These are phyloP conservation scores for Dunckerocampus dactyliophorus DNA, from an alignment of 2,113 vertebrate genomes.

Conservation along the genomic window DNA sequence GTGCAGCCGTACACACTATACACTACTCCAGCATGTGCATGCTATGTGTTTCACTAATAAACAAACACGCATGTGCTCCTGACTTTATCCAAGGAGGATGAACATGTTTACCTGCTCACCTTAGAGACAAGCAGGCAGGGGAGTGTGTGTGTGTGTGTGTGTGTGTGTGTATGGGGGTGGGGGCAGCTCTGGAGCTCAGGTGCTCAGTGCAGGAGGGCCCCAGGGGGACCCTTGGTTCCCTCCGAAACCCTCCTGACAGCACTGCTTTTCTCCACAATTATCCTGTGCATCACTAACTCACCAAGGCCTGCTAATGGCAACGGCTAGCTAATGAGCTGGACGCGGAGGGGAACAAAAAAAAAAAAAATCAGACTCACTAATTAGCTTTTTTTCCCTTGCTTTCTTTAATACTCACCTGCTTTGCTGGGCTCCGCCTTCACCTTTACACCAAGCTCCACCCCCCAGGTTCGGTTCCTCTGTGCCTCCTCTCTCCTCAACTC, in stretches of 20 bases:
- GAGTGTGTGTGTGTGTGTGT: constrained; percentile 39
- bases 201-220: constrained; percentile 41
- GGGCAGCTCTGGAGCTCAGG: constrained; percentile 65
- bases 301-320: constrained; percentile 71
- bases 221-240: constrained; percentile 49
- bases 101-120: constrained; percentile 77
- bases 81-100: constrained; percentile 15
- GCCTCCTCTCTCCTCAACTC: constrained; percentile 60
- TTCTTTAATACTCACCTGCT: constrained; percentile 63
- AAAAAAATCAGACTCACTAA: constrained; percentile 64
- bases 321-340: constrained; percentile 75
- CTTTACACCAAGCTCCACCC: constrained; percentile 53
- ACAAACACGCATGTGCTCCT: background rate
- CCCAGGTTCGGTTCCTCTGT: constrained; percentile 37
- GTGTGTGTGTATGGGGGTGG: too few relatives aligned
- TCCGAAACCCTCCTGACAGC: constrained; percentile 59
- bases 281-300: constrained; percentile 69
- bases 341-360: constrained; percentile 44
- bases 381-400: constrained; percentile 47
- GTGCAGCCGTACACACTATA: too few relatives aligned
- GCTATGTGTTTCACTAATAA: too few relatives aligned
- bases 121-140: constrained; percentile 73
- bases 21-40: too few relatives aligned
- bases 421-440: constrained; percentile 58
- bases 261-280: constrained; percentile 77